Conservation (phyloP, 2,888 invertebrate species). For the Drosophila siamana region DNA sequence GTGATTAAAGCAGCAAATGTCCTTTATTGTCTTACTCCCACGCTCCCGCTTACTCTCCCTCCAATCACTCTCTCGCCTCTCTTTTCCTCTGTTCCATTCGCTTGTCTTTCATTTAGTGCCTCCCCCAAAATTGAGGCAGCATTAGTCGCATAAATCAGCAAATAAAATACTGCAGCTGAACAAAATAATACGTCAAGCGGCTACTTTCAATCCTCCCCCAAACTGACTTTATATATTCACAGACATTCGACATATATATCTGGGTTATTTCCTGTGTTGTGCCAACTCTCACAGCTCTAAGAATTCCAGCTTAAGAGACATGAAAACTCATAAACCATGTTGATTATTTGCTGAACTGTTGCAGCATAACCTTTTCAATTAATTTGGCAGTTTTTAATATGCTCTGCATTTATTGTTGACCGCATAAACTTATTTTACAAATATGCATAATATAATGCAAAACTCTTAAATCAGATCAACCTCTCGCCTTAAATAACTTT, state of each 20-base stretch:
- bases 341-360: too few species aligned
- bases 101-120: background rate
- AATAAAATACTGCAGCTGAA: constrained; percentile 56
- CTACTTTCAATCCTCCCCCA: background rate
- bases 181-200: constrained; percentile 46
- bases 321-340: background rate
- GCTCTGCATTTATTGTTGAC: too few species aligned
- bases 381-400: too few species aligned
- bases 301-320: background rate
- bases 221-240: background rate
- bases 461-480: too few species aligned
- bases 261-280: background rate
- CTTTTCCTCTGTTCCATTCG: background rate
- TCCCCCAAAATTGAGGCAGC: background rate
- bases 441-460: too few species aligned
- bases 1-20: constrained; percentile 26
- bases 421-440: too few species aligned
- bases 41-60: background rate
- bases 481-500: too few species aligned
- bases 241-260: background rate
- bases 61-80: background rate
- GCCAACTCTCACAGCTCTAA: background rate
- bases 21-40: constrained; percentile 12
- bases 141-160: constrained; percentile 57
- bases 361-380: too few species aligned